Evolutionary conservation across 2,888 invertebrate species (phyloP), one percentile per base, ranked within the genome.

Genomic region (Perizoma affinitatum): DNA sequence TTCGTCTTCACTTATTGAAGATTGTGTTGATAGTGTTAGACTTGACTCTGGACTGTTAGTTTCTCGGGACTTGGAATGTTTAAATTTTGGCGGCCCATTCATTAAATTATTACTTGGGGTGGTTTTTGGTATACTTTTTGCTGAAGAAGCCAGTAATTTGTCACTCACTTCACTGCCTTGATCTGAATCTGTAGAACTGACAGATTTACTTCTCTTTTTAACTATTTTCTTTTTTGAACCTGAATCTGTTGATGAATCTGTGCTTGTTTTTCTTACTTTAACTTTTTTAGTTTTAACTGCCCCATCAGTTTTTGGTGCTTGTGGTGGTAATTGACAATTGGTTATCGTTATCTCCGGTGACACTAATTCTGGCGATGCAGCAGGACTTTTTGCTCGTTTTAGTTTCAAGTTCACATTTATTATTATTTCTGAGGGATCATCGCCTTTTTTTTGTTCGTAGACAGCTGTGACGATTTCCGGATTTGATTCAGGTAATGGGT

Each of bases 1-100:
- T 68, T 90, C 92, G 66, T 93, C 88, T 77, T 92, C 93, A 66
- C 92, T 92, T 52, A 92, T 79, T 41, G 93, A 93, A 58, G 88
- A 90, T 71, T 86, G 92, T 61, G 90, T 94, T 45, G 90, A 91
- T 79, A 93, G 92, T 54, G 94, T 90, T n/a, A 85, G 73, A 79
- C 91, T 91, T 62, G 93, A 83, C 76, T 93, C 87, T 63, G 92
- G 87, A 61, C 89, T 87, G 67, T 88, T 86, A 72, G 88, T 87
- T 79, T 90, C 90, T 59, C 88, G 75, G 11, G 87, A 86, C 71
- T 87, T 90, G 74, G 84, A 84, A 83, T 86, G 82, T 82, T 82
- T 87, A 57, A 79, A 74, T 75, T 86, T 89, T 50, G 78, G 65
- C 38, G 73, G 62, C 41, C 84, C 83, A 63, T 87, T 90, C 61